phyloP scores from a whole-genome alignment of 2,113 vertebrate species.

The Vicugna pacos region DNA sequence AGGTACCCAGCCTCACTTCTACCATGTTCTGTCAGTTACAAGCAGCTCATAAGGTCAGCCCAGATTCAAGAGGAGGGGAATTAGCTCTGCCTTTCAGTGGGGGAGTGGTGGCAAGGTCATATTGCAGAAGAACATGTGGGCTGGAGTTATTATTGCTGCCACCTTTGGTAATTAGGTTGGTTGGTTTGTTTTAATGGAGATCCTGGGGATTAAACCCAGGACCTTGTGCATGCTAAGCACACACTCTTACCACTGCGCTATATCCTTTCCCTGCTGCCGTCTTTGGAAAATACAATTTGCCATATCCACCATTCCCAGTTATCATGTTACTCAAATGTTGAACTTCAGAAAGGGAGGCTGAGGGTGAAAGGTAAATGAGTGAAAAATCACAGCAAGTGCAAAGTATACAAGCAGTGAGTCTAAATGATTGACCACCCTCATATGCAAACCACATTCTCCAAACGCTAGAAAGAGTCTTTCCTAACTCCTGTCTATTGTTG shows the following conservation, averaged over 20 bases:
- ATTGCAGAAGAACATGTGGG: not conserved
- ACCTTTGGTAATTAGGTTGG: no score
- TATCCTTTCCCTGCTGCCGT: not conserved
- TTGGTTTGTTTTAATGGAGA: no score
- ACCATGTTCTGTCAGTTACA: not conserved
- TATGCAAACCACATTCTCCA: not conserved
- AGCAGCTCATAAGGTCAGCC: not conserved
- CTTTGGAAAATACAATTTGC: not conserved
- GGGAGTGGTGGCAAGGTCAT: not conserved
- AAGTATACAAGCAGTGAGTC: not conserved
- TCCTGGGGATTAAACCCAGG: no score
- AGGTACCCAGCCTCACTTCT: not conserved
- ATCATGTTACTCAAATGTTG: not conserved
- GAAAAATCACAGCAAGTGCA: not conserved
- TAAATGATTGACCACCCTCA: not conserved
- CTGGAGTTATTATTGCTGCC: not conserved
- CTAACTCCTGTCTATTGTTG: not conserved
- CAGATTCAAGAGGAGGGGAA: not conserved
- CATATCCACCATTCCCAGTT: not conserved
- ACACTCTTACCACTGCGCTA: no score
- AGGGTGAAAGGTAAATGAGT: not conserved
- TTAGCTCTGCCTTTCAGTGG: not conserved
- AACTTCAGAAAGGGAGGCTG: not conserved
- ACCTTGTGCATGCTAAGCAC: no score
- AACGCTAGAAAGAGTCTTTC: not conserved